Evolutionary conservation across 2,888 invertebrate genomes (phyloP).

Genomic region (Eugnorisma glareosa): DNA sequence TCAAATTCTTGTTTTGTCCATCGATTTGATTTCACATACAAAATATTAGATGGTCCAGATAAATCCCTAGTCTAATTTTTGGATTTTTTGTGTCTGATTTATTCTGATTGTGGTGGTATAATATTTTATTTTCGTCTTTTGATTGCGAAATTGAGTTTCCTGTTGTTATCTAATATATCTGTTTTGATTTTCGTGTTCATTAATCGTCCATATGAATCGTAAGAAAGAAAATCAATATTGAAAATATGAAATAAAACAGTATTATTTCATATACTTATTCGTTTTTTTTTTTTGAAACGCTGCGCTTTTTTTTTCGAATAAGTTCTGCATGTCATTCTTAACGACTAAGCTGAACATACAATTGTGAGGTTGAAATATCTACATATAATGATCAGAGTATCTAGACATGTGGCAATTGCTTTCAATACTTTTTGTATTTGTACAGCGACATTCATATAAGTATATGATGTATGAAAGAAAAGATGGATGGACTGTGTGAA

Average conservation of each 20-base stretch:
- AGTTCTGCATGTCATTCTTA: not conserved
- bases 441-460: not conserved
- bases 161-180: slow-evolving; percentile 1
- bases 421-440: too few relatives aligned
- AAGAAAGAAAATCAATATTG: not conserved
- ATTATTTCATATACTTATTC: too few relatives aligned
- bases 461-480: not conserved
- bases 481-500: not conserved
- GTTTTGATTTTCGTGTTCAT: slow-evolving; percentile 26
- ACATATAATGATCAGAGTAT: not conserved
- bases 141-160: slow-evolving; percentile 23
- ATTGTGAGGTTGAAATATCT: not conserved
- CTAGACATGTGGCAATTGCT: not conserved
- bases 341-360: not conserved
- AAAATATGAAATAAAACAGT: not conserved
- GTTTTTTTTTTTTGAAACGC: not conserved
- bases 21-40: not conserved
- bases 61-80: too few relatives aligned
- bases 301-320: not conserved
- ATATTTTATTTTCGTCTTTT: slow-evolving; percentile 10
- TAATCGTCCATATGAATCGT: not conserved
- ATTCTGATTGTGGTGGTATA: not conserved
- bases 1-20: slow-evolving; percentile 3
- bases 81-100: too few relatives aligned
- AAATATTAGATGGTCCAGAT: not conserved